Conservation (phyloP, 2,888 invertebrate genomes). For the Synergus laeviventris region DNA sequence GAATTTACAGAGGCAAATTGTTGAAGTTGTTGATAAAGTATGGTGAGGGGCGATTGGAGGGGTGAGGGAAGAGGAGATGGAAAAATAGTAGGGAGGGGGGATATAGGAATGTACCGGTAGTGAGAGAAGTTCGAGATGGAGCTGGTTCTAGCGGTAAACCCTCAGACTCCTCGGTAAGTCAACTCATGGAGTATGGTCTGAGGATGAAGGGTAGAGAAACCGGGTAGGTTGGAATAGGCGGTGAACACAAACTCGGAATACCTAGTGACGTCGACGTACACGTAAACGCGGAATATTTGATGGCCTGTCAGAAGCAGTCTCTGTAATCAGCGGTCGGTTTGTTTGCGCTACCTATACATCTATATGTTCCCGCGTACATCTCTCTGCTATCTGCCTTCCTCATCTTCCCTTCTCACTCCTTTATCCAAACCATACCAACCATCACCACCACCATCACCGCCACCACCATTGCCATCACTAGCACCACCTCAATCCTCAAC, state of each 20-base stretch:
- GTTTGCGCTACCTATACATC: slow-evolving; percentile 70
- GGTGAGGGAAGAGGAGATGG: slow-evolving; percentile 42
- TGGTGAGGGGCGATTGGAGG: background rate
- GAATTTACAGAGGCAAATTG: slow-evolving; percentile 72
- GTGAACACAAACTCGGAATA: slow-evolving; percentile 70
- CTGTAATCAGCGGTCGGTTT: slow-evolving; percentile 75
- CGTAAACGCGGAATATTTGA: slow-evolving; percentile 75
- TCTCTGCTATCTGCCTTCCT: slow-evolving; percentile 48
- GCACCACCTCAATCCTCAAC: background rate
- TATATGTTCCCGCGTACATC: slow-evolving; percentile 46
- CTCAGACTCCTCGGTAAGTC: slow-evolving; percentile 66
- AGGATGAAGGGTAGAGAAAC: slow-evolving; percentile 49
- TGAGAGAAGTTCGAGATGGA: slow-evolving; percentile 60
- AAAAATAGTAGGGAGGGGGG: slow-evolving; percentile 42
- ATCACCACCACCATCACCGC: background rate
- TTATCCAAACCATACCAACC: background rate
- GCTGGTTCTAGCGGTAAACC: slow-evolving; percentile 63
- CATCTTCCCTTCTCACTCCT: slow-evolving; percentile 38
- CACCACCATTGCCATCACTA: too few species aligned
- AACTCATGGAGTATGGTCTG: slow-evolving; percentile 60
- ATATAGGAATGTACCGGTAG: slow-evolving; percentile 51
- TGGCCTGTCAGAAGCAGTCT: slow-evolving; percentile 75
- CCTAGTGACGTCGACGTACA: slow-evolving; percentile 72
- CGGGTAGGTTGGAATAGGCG: slow-evolving; percentile 48
- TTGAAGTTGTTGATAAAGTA: slow-evolving; percentile 48